phyloP scores from a whole-genome alignment of 2,888 invertebrate genomes.

The Acronicta psi region DNA sequence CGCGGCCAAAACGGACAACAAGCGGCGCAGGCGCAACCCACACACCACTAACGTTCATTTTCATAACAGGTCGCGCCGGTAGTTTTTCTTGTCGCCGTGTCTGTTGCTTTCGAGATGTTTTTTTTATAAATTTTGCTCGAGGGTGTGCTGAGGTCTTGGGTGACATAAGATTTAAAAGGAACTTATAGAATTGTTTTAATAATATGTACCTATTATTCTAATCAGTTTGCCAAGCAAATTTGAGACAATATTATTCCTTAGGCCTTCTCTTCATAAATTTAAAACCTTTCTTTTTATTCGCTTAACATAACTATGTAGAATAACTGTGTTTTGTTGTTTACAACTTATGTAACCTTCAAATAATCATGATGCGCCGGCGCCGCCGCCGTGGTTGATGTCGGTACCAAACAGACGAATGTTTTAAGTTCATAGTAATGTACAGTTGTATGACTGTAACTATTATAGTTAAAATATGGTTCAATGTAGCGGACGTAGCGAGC shows the following conservation, averaged over 20 bases:
- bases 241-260: too few species aligned
- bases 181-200: too few species aligned
- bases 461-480: conserved; percentile 18
- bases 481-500: conserved; percentile 17
- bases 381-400: neutral
- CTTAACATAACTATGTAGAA: neutral
- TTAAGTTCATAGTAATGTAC: conserved; percentile 39
- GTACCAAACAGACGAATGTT: conserved; percentile 31
- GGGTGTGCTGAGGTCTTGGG: conserved; percentile 11
- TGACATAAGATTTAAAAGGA: neutral
- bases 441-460: conserved; percentile 31
- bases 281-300: neutral
- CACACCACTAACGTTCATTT: conserved; percentile 59
- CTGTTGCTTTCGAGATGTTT: conserved; percentile 49
- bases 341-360: conserved; percentile 16
- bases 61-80: conserved; percentile 60
- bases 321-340: conserved; percentile 24
- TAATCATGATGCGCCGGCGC: conserved; percentile 12
- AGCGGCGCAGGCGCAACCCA: conserved; percentile 47
- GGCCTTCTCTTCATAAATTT: neutral
- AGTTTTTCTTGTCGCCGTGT: conserved; percentile 55
- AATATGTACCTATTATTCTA: too few species aligned
- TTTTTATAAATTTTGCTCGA: conserved; percentile 41
- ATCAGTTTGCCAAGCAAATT: too few species aligned
- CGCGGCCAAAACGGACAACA: conserved; percentile 20